phyloP scores from a whole-genome alignment of 2,888 invertebrate species.

The Caenorhabditis panamensis region DNA sequence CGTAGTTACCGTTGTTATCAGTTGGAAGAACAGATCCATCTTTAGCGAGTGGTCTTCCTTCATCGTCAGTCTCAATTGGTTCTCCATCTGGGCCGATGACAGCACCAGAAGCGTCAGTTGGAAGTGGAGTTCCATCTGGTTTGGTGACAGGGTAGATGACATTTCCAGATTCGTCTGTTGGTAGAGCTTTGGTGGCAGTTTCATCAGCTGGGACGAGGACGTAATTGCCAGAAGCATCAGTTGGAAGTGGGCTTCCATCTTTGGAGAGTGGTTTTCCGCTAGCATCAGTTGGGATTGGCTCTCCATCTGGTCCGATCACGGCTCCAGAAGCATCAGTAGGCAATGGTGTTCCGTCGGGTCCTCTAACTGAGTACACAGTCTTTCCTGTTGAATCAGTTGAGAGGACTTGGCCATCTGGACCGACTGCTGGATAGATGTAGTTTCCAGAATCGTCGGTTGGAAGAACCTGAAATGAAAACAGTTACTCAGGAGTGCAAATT shows the following conservation, averaged over 20 bases:
- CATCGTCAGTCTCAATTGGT: conserved; percentile 43
- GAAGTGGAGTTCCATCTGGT: conserved; percentile 47
- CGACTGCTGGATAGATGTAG: conserved; percentile 31
- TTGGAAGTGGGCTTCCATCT: conserved; percentile 61
- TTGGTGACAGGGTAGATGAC: conserved; percentile 11
- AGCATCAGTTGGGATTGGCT: conserved; percentile 45
- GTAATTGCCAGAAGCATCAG: conserved; percentile 61
- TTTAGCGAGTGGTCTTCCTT: conserved; percentile 46
- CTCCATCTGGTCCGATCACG: conserved; percentile 30
- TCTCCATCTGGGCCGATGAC: conserved; percentile 41
- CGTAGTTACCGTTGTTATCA: conserved; percentile 51
- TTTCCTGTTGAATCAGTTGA: conserved; percentile 68
- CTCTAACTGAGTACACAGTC: conserved; percentile 51
- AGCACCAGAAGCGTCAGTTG: conserved; percentile 65
- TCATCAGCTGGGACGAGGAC: neutral
- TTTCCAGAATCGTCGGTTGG: conserved; percentile 52
- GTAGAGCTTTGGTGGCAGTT: conserved; percentile 1
- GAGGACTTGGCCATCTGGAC: conserved; percentile 45
- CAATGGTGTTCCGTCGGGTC: conserved; percentile 45
- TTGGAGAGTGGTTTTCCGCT: conserved; percentile 50
- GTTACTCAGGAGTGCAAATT: too few relatives aligned
- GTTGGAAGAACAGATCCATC: conserved; percentile 62
- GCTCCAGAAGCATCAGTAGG: conserved; percentile 62
- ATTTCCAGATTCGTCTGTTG: conserved; percentile 3
- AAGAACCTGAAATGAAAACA: conserved; percentile 18